Percentiles rank a stretch among this genome's conserved stretches.
Conservation (phyloP, 2,113 vertebrate genomes). For the Oncorhynchus gorbuscha region DNA sequence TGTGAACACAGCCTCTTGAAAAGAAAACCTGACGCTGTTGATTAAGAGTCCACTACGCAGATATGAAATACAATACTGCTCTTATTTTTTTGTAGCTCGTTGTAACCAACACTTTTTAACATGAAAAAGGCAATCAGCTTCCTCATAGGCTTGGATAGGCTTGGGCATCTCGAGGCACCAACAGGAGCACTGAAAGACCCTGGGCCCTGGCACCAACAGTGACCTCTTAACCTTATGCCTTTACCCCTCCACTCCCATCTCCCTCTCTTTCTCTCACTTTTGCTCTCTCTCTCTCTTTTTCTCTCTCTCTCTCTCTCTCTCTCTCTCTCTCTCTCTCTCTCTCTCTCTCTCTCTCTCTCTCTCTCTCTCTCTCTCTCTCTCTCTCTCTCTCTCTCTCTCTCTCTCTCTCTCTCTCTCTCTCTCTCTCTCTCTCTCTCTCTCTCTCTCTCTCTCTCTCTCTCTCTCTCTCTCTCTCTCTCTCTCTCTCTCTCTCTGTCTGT, state of each 20-base stretch:
- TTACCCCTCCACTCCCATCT: not conserved
- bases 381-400: too few relatives aligned
- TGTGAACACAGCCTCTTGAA: constrained; percentile 39
- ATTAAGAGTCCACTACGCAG: constrained; percentile 87
- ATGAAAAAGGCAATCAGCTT: not conserved
- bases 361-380: too few relatives aligned
- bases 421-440: too few relatives aligned
- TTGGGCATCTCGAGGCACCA: too few relatives aligned
- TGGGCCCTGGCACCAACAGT: too few relatives aligned
- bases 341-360: too few relatives aligned
- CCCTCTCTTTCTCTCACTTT: constrained; percentile 10
- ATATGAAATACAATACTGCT: constrained; percentile 74
- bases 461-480: too few relatives aligned
- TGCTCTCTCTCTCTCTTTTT: not conserved
- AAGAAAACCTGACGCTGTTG: constrained; percentile 80
- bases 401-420: too few relatives aligned
- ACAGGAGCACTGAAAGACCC: too few relatives aligned
- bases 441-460: too few relatives aligned
- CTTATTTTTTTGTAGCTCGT: not conserved
- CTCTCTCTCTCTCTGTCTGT: not conserved
- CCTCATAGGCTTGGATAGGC: not conserved
- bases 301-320: too few relatives aligned
- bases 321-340: too few relatives aligned
- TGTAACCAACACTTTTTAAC: constrained; percentile 13
- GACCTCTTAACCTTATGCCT: not conserved